Conservation (phyloP, 2,888 invertebrate species). For the Azorinus chamasolen region DNA sequence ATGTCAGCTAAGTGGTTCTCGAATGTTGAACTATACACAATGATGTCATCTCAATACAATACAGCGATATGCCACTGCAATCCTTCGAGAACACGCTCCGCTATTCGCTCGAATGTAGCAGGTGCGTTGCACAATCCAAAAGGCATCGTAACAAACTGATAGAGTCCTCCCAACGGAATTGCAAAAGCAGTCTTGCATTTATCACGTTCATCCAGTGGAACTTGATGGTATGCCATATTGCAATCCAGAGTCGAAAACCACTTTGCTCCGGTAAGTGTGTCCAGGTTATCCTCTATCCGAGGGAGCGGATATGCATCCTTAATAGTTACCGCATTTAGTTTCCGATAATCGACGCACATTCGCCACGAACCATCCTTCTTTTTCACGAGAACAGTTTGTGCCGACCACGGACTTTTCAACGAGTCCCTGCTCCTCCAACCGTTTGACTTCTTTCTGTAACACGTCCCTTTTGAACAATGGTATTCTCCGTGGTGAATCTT, state of each 20-base stretch:
- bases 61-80: conserved; percentile 20
- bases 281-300: not conserved
- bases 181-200: not conserved
- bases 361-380: not conserved
- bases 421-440: not conserved
- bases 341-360: not conserved
- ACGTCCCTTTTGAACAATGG: too few relatives aligned
- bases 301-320: not conserved
- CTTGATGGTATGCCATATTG: not conserved
- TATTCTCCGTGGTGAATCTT: too few relatives aligned
- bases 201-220: not conserved
- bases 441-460: too few relatives aligned
- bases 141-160: conserved; percentile 16
- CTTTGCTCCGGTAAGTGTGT: not conserved
- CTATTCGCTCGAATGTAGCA: conserved; percentile 24
- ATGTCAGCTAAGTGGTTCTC: conserved; percentile 18
- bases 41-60: conserved; percentile 35
- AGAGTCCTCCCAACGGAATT: not conserved
- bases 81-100: conserved; percentile 13
- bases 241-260: not conserved
- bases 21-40: conserved; percentile 21
- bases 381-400: not conserved
- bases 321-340: not conserved
- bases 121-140: conserved; percentile 26
- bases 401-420: not conserved